Conservation (phyloP, 2,888 invertebrate species). For the Drosophila heteroneura region DNA sequence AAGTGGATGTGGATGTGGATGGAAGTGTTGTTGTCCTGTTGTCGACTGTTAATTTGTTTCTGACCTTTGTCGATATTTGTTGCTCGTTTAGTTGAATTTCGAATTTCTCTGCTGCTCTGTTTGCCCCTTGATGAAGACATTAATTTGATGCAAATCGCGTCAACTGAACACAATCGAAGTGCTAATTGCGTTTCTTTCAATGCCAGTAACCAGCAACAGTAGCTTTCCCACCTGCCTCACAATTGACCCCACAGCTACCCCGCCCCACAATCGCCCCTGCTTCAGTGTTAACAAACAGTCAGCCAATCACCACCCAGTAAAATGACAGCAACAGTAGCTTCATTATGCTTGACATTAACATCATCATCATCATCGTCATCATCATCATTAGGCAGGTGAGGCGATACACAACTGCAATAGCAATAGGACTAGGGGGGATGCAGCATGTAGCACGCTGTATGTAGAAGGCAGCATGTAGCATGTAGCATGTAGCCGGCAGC, state of each 20-base stretch:
- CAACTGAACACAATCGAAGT: conserved; percentile 81
- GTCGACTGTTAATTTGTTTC: conserved; percentile 1
- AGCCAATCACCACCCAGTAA: conserved; percentile 61
- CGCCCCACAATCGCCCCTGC: not conserved
- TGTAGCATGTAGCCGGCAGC: not conserved
- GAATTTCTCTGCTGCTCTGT: conserved; percentile 34
- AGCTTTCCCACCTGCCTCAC: conserved; percentile 2
- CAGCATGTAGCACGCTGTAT: not conserved
- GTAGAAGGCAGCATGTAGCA: not conserved
- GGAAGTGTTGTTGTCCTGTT: conserved; percentile 4
- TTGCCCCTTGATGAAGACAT: conserved; percentile 73
- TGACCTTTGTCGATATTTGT: conserved; percentile 23
- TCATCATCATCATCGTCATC: conserved; percentile 22
- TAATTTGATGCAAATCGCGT: conserved; percentile 81
- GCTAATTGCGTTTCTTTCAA: conserved; percentile 83
- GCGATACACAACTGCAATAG: conserved; percentile 18
- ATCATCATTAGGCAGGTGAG: conserved; percentile 39
- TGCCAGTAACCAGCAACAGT: conserved; percentile 33
- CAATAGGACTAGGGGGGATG: not conserved
- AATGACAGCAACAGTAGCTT: conserved; percentile 41
- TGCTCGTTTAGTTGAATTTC: not conserved
- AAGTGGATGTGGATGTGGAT: conserved; percentile 1
- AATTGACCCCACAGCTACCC: not conserved
- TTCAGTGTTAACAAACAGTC: conserved; percentile 60
- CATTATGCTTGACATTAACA: conserved; percentile 27